Conservation (phyloP, 2,113 vertebrate species). For the Syngnathus floridae region DNA sequence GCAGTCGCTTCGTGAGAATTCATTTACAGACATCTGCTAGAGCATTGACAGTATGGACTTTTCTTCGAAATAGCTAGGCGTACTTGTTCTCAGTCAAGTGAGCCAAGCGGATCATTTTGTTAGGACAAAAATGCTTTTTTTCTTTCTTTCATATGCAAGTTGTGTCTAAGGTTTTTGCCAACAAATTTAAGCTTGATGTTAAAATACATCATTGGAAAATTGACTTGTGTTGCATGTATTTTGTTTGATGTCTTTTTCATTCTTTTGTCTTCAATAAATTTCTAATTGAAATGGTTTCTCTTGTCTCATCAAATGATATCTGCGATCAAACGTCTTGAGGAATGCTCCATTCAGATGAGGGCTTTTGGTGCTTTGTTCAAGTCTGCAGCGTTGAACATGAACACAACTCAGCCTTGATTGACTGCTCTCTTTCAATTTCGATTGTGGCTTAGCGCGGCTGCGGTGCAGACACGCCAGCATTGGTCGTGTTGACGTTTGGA, state of each 20-base stretch:
- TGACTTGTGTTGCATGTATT: background rate
- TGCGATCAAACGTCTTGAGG: background rate
- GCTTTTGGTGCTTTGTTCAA: background rate
- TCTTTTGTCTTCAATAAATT: background rate
- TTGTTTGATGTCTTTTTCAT: background rate
- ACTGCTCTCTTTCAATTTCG: background rate
- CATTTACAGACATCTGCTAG: background rate
- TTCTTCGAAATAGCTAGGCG: background rate
- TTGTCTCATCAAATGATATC: background rate
- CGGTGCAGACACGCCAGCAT: too few species aligned
- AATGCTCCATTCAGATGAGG: background rate
- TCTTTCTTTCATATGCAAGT: background rate
- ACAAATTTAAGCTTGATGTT: background rate
- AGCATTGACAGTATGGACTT: background rate
- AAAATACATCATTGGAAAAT: background rate
- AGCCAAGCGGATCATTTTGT: background rate
- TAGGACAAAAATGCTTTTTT: background rate
- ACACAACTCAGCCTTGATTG: background rate
- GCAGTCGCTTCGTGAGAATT: rapidly evolving
- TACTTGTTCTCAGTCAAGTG: background rate
- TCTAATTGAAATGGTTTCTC: background rate
- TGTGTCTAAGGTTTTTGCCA: background rate
- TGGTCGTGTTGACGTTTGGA: too few species aligned
- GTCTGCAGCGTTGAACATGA: background rate
- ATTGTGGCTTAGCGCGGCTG: too few species aligned